phyloP scores from a whole-genome alignment of 2,113 vertebrate species.

The Narcine bancroftii region DNA sequence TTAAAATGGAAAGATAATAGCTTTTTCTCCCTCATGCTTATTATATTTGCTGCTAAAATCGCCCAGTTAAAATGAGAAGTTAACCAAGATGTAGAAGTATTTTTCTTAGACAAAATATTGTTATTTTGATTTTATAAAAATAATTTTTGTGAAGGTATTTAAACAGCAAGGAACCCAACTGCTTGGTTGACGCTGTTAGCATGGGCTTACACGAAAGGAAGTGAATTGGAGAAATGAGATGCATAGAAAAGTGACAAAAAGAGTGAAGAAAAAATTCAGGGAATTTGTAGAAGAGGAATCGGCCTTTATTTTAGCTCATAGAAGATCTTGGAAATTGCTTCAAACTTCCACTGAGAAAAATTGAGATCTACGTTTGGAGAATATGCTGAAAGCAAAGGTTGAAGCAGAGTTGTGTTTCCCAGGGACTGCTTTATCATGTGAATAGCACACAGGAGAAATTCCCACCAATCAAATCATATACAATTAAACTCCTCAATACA shows the following conservation, averaged over 20 bases:
- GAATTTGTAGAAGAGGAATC: not conserved
- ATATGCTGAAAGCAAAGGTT: too few species aligned
- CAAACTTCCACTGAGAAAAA: not conserved
- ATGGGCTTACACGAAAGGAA: not conserved
- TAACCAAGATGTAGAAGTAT: not conserved
- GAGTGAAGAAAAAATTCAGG: not conserved
- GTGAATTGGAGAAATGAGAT: not conserved
- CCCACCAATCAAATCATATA: not conserved
- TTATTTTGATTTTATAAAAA: not conserved
- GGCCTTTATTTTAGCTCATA: not conserved
- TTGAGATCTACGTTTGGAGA: not conserved
- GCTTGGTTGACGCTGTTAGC: too few species aligned
- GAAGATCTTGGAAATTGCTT: not conserved
- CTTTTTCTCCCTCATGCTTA: not conserved
- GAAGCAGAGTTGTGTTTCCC: not conserved
- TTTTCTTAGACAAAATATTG: not conserved
- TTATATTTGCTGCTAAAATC: slow-evolving; percentile 5
- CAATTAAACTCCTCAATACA: not conserved
- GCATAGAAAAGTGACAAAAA: not conserved
- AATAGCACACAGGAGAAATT: not conserved
- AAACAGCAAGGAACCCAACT: not conserved
- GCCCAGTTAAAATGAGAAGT: not conserved
- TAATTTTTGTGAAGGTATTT: not conserved
- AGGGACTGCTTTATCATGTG: not conserved
- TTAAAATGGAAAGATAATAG: not conserved